Evolutionary conservation across 2,888 invertebrate genomes (phyloP).

Genomic region (Hesperia comma): DNA sequence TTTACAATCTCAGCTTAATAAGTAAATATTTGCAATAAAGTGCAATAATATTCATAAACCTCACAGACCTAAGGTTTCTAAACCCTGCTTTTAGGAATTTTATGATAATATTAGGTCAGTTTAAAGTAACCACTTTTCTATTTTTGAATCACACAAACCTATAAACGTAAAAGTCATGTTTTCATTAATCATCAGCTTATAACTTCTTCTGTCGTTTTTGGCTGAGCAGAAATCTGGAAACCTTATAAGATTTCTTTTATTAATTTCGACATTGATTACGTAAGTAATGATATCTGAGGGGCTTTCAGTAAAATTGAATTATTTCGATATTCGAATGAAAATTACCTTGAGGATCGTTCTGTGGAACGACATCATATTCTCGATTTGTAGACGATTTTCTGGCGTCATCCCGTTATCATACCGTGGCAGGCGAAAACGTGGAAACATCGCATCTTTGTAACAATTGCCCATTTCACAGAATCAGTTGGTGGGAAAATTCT

Average conservation of each 20-base stretch:
- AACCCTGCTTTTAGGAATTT: no score
- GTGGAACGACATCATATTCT: slow-evolving; percentile 38
- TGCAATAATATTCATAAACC: no score
- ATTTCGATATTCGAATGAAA: slow-evolving; percentile 34
- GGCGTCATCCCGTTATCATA: slow-evolving; percentile 59
- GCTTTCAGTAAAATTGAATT: slow-evolving; percentile 32
- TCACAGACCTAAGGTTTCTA: no score
- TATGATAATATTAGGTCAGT: no score
- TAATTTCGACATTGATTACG: slow-evolving; percentile 9
- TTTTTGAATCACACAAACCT: no score
- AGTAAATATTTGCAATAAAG: no score
- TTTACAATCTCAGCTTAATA: no score
- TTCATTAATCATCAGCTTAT: not conserved
- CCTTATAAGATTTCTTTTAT: slow-evolving; percentile 3
- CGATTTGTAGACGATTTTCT: slow-evolving; percentile 57
- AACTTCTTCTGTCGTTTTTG: not conserved
- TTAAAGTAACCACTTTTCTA: no score
- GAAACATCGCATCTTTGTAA: slow-evolving; percentile 17
- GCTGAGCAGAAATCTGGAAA: not conserved
- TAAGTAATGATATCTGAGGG: slow-evolving; percentile 9
- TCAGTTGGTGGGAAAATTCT: not conserved
- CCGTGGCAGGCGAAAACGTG: slow-evolving; percentile 33
- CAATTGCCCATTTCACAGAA: slow-evolving; percentile 1
- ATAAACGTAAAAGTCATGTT: not conserved
- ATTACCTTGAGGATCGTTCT: slow-evolving; percentile 39